These are phyloP conservation scores for Ammodytes marinus DNA, from an alignment of 2,113 vertebrate genomes.

Conservation along the genomic window DNA sequence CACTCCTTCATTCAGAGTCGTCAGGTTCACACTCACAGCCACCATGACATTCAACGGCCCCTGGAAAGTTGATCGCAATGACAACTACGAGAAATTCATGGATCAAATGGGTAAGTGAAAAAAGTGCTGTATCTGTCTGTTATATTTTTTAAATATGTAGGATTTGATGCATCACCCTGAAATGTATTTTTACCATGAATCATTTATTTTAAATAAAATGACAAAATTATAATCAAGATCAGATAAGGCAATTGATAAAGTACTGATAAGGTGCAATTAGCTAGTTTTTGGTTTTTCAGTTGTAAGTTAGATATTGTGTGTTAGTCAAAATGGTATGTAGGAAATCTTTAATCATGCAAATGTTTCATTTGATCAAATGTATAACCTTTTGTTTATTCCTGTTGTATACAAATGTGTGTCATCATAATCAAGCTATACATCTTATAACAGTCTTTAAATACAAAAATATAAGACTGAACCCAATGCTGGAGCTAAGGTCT, in stretches of 20 bases:
- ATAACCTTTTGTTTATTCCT: background rate
- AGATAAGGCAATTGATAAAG: background rate
- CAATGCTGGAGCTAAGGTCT: background rate
- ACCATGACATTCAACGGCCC: slow-evolving; percentile 90
- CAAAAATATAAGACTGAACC: background rate
- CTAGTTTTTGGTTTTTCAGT: background rate
- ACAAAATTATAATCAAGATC: background rate
- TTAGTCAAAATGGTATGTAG: background rate
- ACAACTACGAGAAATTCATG: slow-evolving; percentile 98
- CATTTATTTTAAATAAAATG: background rate
- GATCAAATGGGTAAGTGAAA: slow-evolving; percentile 91
- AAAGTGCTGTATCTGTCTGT: too few species aligned
- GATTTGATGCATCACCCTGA: background rate
- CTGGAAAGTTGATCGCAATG: slow-evolving; percentile 92
- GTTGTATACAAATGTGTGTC: background rate
- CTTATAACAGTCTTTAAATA: background rate
- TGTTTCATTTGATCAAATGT: background rate
- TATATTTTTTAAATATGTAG: background rate
- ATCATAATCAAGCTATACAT: background rate
- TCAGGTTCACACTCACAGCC: slow-evolving; percentile 38
- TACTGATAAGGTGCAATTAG: background rate
- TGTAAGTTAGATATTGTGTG: background rate
- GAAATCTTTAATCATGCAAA: background rate
- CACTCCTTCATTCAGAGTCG: slow-evolving; percentile 53
- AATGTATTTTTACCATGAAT: background rate